Evolutionary conservation across 2,888 invertebrate species (phyloP).

Genomic region (Panopea generosa): DNA sequence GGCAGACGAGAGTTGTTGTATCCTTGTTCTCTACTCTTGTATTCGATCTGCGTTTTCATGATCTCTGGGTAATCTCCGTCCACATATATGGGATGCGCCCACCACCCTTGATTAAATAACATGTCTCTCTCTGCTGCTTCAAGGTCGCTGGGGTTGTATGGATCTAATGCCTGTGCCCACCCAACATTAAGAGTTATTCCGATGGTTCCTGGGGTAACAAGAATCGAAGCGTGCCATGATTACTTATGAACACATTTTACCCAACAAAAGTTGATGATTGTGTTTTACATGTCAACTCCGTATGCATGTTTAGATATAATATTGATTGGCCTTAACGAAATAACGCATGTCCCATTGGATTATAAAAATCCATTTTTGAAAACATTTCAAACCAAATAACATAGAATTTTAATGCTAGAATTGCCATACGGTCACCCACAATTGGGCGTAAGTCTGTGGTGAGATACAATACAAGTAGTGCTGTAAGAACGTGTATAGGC

Average conservation of each 20-base stretch:
- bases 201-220: conserved; percentile 68
- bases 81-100: conserved; percentile 80
- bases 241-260: no score
- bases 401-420: no score
- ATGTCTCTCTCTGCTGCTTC: conserved; percentile 73
- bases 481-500: no score
- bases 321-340: no score
- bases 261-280: neutral
- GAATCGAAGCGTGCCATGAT: no score
- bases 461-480: no score
- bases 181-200: conserved; percentile 76
- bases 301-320: no score
- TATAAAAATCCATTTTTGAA: no score
- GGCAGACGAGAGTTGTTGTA: conserved; percentile 77
- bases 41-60: conserved; percentile 73
- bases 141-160: conserved; percentile 69
- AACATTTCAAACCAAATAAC: no score
- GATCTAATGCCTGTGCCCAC: conserved; percentile 74
- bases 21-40: conserved; percentile 72
- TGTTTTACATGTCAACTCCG: neutral
- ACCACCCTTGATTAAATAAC: conserved; percentile 79
- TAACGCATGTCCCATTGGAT: no score
- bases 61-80: conserved; percentile 86
- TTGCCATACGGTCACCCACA: no score
- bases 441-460: no score